These are phyloP conservation scores for Eleginops maclovinus DNA, from an alignment of 2,113 vertebrate genomes.

Conservation along the genomic window DNA sequence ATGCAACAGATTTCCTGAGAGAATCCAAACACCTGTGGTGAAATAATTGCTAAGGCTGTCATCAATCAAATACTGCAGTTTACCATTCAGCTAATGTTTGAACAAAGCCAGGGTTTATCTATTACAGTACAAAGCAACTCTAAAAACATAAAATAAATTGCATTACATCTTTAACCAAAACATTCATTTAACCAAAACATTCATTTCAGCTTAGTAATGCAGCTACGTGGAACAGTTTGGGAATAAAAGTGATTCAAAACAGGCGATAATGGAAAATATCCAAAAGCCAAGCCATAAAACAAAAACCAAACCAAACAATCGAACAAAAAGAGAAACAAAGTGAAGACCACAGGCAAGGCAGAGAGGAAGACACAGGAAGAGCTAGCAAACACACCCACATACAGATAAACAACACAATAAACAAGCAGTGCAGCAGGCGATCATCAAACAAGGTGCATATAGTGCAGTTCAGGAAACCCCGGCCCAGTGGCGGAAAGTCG, in stretches of 20 bases:
- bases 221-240: conserved; percentile 49
- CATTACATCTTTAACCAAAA: conserved; percentile 49
- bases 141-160: conserved; percentile 42
- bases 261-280: conserved; percentile 56
- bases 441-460: conserved; percentile 36
- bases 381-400: conserved; percentile 30
- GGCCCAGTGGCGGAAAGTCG: conserved; percentile 37
- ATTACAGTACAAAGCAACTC: conserved; percentile 58
- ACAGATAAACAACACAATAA: conserved; percentile 38
- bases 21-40: conserved; percentile 27
- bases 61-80: conserved; percentile 26
- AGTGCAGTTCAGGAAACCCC: conserved; percentile 35
- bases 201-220: conserved; percentile 65
- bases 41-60: conserved; percentile 7
- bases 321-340: conserved; percentile 43
- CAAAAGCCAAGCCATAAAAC: conserved; percentile 52
- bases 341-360: conserved; percentile 30
- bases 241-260: conserved; percentile 61
- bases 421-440: conserved; percentile 27
- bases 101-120: conserved; percentile 21
- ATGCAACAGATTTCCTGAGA: conserved; percentile 35
- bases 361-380: conserved; percentile 24
- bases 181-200: conserved; percentile 66
- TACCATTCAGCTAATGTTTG: conserved; percentile 40
- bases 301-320: conserved; percentile 50